These are phyloP conservation scores for Phoenoteleia sp. DNA, from an alignment of 2,888 invertebrate species.

Conservation along the genomic window DNA sequence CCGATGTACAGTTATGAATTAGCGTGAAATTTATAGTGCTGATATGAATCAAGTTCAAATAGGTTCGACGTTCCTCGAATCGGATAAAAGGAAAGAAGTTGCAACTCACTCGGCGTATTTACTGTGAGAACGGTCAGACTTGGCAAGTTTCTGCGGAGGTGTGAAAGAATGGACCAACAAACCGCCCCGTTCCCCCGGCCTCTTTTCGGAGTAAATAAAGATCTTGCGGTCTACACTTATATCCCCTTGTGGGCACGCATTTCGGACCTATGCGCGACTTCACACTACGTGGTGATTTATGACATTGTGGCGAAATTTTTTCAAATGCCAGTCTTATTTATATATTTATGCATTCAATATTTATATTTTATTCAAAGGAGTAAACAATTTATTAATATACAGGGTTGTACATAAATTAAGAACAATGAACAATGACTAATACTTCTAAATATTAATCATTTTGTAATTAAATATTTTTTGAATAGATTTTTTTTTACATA, in stretches of 20 bases:
- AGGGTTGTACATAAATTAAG: too few relatives aligned
- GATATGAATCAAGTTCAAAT: slow-evolving; percentile 70
- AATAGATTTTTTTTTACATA: too few relatives aligned
- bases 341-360: not conserved
- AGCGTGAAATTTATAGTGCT: slow-evolving; percentile 59
- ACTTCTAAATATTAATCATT: too few relatives aligned
- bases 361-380: too few relatives aligned
- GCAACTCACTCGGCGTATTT: slow-evolving; percentile 86
- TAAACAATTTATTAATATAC: too few relatives aligned
- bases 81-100: slow-evolving; percentile 81
- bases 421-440: too few relatives aligned
- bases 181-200: slow-evolving; percentile 57
- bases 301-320: slow-evolving; percentile 25
- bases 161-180: slow-evolving; percentile 73
- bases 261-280: slow-evolving; percentile 77
- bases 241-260: slow-evolving; percentile 67
- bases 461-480: too few relatives aligned
- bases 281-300: slow-evolving; percentile 77
- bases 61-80: slow-evolving; percentile 68
- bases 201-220: slow-evolving; percentile 72
- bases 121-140: slow-evolving; percentile 84
- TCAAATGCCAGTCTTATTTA: not conserved
- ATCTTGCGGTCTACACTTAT: slow-evolving; percentile 47
- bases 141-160: slow-evolving; percentile 68
- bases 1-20: slow-evolving; percentile 57